Evolutionary conservation across 2,888 invertebrate genomes (phyloP).

Genomic region (Synanthedon vespiformis): DNA sequence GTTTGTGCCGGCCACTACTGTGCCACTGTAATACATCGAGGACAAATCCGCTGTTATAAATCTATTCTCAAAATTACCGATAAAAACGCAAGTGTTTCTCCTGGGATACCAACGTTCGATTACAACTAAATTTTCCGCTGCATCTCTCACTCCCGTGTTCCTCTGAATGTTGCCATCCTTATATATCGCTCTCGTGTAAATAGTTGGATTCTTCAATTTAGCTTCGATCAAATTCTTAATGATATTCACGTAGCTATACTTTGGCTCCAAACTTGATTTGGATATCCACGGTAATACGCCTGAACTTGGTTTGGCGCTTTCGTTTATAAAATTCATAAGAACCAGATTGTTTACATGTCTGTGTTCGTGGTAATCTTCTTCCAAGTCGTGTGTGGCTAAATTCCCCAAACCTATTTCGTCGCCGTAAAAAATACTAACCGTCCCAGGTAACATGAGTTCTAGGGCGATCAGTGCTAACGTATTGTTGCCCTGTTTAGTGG

Average conservation of each 20-base stretch:
- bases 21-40: conserved; percentile 80
- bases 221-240: conserved; percentile 72
- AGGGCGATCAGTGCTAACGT: conserved; percentile 78
- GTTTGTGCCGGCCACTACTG: conserved; percentile 53
- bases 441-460: conserved; percentile 86
- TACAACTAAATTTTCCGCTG: conserved; percentile 75
- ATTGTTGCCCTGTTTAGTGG: conserved; percentile 70
- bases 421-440: conserved; percentile 90
- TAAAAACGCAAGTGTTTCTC: conserved; percentile 79
- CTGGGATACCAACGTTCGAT: conserved; percentile 84
- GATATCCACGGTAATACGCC: conserved; percentile 76
- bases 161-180: conserved; percentile 74
- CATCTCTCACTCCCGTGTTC: conserved; percentile 77
- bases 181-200: conserved; percentile 78
- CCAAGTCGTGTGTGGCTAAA: conserved; percentile 54
- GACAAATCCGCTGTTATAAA: conserved; percentile 78
- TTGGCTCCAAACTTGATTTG: conserved; percentile 55
- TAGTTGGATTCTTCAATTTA: conserved; percentile 75
- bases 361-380: conserved; percentile 70
- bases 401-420: conserved; percentile 86
- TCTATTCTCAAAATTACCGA: conserved; percentile 76
- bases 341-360: conserved; percentile 76
- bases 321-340: conserved; percentile 75
- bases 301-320: conserved; percentile 32
- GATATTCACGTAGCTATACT: conserved; percentile 63